A percentile compares a stretch with the other conserved stretches of the same genome.
phyloP scores from a whole-genome alignment of 2,888 invertebrate genomes.

The Acanthosepion pharaonis region DNA sequence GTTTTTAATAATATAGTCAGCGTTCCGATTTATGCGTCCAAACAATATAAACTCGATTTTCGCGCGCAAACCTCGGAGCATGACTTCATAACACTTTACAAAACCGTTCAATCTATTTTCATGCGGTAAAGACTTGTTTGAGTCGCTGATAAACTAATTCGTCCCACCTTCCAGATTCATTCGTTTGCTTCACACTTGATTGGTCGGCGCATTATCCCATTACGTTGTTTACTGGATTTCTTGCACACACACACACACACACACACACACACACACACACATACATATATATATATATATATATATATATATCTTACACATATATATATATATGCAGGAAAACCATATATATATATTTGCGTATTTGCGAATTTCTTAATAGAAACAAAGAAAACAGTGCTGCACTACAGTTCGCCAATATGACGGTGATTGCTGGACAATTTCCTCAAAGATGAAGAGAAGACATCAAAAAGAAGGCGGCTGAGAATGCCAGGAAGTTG shows the following conservation, averaged over 20 bases:
- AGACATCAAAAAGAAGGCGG: no score
- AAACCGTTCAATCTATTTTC: not conserved
- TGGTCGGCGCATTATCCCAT: not conserved
- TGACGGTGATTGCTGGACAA: no score
- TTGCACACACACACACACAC: not conserved
- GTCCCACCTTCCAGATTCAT: not conserved
- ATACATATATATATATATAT: no score
- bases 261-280: not conserved
- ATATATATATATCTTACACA: not conserved
- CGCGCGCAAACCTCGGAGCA: no score
- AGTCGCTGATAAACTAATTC: not conserved
- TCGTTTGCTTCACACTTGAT: not conserved
- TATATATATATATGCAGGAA: no score
- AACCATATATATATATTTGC: not conserved
- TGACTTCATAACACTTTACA: not conserved
- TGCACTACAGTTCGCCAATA: no score
- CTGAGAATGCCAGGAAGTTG: no score
- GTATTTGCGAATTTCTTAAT: not conserved
- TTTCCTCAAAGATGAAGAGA: no score
- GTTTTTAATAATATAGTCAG: not conserved
- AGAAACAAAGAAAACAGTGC: not conserved
- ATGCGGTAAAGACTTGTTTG: not conserved
- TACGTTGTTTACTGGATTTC: not conserved
- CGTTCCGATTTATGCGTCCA: not conserved
- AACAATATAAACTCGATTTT: not conserved